Evolutionary conservation across 2,888 invertebrate genomes (phyloP).

Genomic region (Latrodectus elegans): DNA sequence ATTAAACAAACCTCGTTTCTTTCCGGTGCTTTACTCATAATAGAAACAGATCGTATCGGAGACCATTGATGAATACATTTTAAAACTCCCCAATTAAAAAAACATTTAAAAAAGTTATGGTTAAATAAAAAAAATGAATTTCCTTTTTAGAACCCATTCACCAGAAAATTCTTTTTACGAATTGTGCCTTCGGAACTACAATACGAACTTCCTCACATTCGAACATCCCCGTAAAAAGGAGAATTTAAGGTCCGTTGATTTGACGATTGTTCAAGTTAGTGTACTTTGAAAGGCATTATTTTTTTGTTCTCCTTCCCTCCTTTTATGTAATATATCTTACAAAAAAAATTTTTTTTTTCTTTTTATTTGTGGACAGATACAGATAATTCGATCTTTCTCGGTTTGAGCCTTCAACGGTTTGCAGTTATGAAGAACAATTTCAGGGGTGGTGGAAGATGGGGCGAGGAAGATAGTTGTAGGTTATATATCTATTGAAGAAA

Average conservation of each 20-base stretch:
- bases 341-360: slow-evolving; percentile 13
- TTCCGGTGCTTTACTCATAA: not conserved
- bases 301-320: slow-evolving; percentile 4
- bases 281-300: slow-evolving; percentile 51
- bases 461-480: slow-evolving; percentile 28
- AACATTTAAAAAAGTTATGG: slow-evolving; percentile 34
- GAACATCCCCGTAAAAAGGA: not conserved
- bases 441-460: not conserved
- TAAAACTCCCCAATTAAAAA: slow-evolving; percentile 60
- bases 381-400: slow-evolving; percentile 58
- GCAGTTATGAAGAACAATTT: slow-evolving; percentile 49
- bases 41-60: not conserved
- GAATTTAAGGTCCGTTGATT: slow-evolving; percentile 64
- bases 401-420: slow-evolving; percentile 30
- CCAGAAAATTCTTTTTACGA: slow-evolving; percentile 58
- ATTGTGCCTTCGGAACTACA: slow-evolving; percentile 4
- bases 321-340: slow-evolving; percentile 13
- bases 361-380: slow-evolving; percentile 61
- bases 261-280: slow-evolving; percentile 64
- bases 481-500: slow-evolving; percentile 55
- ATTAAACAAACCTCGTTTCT: not conserved
- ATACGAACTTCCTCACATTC: slow-evolving; percentile 7
- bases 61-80: slow-evolving; percentile 2
- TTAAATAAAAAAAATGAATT: slow-evolving; percentile 30
- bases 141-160: slow-evolving; percentile 55